Evolutionary conservation across 2,888 invertebrate genomes (phyloP).

Genomic region (Caradrina kadenii): DNA sequence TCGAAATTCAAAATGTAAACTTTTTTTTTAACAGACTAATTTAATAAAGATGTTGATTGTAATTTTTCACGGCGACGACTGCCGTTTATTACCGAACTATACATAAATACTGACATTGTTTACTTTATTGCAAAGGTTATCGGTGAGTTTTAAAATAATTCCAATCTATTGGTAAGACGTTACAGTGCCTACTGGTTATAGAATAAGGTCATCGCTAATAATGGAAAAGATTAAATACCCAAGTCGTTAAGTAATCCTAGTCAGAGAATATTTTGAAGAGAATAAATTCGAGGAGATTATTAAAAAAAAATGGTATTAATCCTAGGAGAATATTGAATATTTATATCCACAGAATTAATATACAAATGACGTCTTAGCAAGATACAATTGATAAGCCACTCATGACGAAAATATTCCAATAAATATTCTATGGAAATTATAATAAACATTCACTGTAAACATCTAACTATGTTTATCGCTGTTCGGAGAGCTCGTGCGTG

Average conservation of each 20-base stretch:
- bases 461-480: neutral
- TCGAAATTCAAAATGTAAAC: conserved; percentile 50
- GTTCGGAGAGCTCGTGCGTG: neutral
- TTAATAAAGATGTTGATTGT: conserved; percentile 61
- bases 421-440: conserved; percentile 2
- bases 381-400: no score
- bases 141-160: conserved; percentile 65
- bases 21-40: conserved; percentile 29
- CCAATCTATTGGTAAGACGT: conserved; percentile 48
- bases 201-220: conserved; percentile 70
- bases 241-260: conserved; percentile 1
- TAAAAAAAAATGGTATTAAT: neutral
- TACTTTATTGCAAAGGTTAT: conserved; percentile 74
- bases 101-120: conserved; percentile 58
- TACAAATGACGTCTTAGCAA: no score
- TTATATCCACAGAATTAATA: no score
- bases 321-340: no score
- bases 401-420: neutral
- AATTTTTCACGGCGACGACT: conserved; percentile 67
- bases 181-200: conserved; percentile 25
- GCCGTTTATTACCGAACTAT: conserved; percentile 41
- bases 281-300: no score
- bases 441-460: conserved; percentile 8
- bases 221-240: conserved; percentile 54
- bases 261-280: neutral